Conservation (phyloP, 1,140 invertebrate species). For the Melitaea cinxia region DNA sequence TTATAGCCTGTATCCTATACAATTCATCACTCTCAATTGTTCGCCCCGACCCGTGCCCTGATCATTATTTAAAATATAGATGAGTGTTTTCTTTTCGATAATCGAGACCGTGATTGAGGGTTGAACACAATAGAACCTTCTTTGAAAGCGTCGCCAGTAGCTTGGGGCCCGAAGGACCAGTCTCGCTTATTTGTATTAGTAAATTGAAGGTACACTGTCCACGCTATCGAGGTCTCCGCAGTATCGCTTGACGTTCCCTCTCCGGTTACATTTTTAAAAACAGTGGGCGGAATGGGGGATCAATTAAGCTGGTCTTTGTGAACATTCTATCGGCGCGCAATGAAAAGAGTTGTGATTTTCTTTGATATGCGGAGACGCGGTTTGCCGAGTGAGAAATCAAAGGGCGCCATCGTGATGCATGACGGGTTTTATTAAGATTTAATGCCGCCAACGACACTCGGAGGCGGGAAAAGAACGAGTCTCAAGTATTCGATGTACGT, state of each 20-base stretch:
- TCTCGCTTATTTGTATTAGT: slow-evolving; percentile 78
- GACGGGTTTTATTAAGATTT: slow-evolving; percentile 81
- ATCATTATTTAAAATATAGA: slow-evolving; percentile 81
- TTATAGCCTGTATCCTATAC: slow-evolving; percentile 59
- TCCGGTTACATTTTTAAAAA: slow-evolving; percentile 59
- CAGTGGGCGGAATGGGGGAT: slow-evolving; percentile 62
- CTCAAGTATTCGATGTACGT: slow-evolving; percentile 75
- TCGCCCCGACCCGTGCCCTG: slow-evolving; percentile 58
- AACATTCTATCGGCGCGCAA: slow-evolving; percentile 79
- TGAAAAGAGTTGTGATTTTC: slow-evolving; percentile 82
- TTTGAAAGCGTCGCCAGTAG: slow-evolving; percentile 66
- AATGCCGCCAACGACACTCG: slow-evolving; percentile 79
- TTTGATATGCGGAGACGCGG: slow-evolving; percentile 78
- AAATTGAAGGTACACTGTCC: slow-evolving; percentile 78
- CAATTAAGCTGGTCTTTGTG: slow-evolving; percentile 76
- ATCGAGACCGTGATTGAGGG: slow-evolving; percentile 78
- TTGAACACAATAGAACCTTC: slow-evolving; percentile 67
- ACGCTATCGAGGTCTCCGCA: slow-evolving; percentile 58
- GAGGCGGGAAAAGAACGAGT: slow-evolving; percentile 80
- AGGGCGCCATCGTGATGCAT: slow-evolving; percentile 75
- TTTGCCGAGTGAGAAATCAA: slow-evolving; percentile 81
- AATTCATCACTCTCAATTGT: slow-evolving; percentile 70
- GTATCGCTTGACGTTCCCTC: slow-evolving; percentile 39
- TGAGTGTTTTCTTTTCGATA: slow-evolving; percentile 81
- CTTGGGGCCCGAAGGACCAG: slow-evolving; percentile 56